phyloP scores from a whole-genome alignment of 2,113 vertebrate species.

The Gobiocypris rarus region DNA sequence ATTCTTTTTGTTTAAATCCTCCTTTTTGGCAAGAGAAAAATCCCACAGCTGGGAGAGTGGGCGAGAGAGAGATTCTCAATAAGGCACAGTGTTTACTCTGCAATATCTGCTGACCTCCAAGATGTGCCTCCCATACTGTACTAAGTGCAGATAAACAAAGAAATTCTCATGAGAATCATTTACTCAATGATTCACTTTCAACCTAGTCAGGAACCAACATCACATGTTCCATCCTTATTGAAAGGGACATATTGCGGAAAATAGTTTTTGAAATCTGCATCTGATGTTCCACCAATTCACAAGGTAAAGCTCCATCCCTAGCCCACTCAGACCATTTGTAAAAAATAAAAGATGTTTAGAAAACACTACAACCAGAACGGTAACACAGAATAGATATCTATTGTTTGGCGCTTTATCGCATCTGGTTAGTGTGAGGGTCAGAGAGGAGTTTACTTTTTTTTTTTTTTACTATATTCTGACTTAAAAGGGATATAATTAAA shows the following conservation, averaged over 20 bases:
- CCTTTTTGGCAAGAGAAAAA: background rate
- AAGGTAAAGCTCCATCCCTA: too few species aligned
- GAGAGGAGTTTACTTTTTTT: too few species aligned
- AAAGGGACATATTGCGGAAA: background rate
- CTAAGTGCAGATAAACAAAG: background rate
- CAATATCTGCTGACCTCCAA: constrained; percentile 22
- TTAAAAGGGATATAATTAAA: background rate
- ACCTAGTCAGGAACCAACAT: background rate
- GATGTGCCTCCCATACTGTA: background rate
- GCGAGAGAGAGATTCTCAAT: constrained; percentile 22
- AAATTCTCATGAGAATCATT: background rate
- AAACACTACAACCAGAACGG: too few species aligned
- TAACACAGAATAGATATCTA: too few species aligned
- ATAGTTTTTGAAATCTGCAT: background rate
- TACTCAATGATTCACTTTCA: background rate
- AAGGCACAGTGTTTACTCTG: constrained; percentile 31
- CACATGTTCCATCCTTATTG: background rate
- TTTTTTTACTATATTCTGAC: too few species aligned
- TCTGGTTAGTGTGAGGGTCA: too few species aligned
- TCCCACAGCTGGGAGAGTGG: background rate
- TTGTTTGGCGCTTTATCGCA: too few species aligned
- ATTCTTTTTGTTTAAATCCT: background rate
- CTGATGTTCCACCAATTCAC: too few species aligned
- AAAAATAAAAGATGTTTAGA: too few species aligned
- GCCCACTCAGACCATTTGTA: too few species aligned